Evolutionary conservation across 2,888 invertebrate genomes (phyloP), one percentile per base, ranked within the genome.

Genomic region (Mantis religiosa): DNA sequence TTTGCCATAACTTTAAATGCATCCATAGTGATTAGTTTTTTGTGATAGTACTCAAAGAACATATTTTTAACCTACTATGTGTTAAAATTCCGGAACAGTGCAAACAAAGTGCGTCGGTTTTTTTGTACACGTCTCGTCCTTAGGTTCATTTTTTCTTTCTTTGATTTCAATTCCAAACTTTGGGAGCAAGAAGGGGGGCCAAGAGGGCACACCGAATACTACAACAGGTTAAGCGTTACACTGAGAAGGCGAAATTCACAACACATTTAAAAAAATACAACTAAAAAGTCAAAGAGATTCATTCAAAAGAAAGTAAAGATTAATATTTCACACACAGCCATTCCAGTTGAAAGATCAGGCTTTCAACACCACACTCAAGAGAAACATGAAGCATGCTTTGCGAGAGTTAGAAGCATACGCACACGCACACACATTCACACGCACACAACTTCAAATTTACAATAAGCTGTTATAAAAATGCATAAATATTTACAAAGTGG

Each of bases 361-460:
- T 71, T 25, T 71, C 54, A 71, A 71, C 54, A 71, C 6, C 41
- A 71, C 54, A 47, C 27, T 2, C 20, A 85, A 47, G n/a, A 85
- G 84, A 54, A 87, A 41, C 41, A 81, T 20, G 71, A 28, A 84
- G 27, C 89, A 87, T 84, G 82, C 41, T 41, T 28, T 81, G 28
- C 20, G 81, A 20, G 30, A 25, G 84, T 41, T 28, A 82, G 82
- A 34, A 28, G 34, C 28, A 54, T 25, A 28, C 15, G 34, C 41
- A 28, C 88, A 88, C 84, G 84, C 82, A n/a, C 85, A 85, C 85
- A 85, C 71, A 28, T 71, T 28, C 71, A 85, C 85, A 85, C 85
- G 71, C 85, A 28, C 84, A 54, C 88, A 54, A 71, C 20, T 71
- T 71, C 54, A 71, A 71, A 71, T 20, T 25, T 20, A 25, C 54